Evolutionary conservation across 2,888 invertebrate species (phyloP).

Genomic region (Aspidiotus destructor): DNA sequence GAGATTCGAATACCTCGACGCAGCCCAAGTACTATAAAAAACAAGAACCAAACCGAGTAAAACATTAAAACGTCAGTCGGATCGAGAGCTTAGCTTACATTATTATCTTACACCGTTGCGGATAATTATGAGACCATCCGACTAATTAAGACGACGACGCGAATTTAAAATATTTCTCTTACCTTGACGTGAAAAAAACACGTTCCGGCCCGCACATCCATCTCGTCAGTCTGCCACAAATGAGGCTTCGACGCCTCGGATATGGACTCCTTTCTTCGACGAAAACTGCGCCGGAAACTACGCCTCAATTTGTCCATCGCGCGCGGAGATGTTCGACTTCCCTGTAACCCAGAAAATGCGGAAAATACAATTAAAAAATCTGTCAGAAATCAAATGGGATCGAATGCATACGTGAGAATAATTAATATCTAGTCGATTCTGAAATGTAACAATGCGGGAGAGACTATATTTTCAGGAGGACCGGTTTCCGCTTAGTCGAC

Average conservation of each 20-base stretch:
- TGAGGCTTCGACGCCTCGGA: constrained; percentile 67
- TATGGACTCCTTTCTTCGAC: constrained; percentile 66
- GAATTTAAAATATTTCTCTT: constrained; percentile 17
- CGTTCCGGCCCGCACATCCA: constrained; percentile 86
- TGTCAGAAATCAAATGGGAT: too few species aligned
- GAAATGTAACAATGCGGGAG: too few species aligned
- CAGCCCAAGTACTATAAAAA: constrained; percentile 78
- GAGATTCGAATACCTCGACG: constrained; percentile 97
- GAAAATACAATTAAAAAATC: not conserved
- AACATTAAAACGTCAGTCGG: too few species aligned
- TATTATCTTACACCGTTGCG: too few species aligned
- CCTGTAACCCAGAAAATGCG: constrained; percentile 5
- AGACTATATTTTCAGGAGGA: too few species aligned
- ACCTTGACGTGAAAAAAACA: constrained; percentile 95
- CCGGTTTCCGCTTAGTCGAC: too few species aligned
- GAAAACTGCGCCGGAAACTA: constrained; percentile 87
- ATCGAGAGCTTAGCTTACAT: too few species aligned
- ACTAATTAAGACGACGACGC: too few species aligned
- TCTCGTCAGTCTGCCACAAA: constrained; percentile 97
- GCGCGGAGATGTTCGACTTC: constrained; percentile 48
- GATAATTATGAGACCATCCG: too few species aligned
- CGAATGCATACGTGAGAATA: too few species aligned
- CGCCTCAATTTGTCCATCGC: constrained; percentile 81
- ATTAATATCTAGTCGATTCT: too few species aligned
- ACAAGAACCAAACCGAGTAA: constrained; percentile 9